phyloP scores from a whole-genome alignment of 2,888 invertebrate genomes.

The Macaria liturata region DNA sequence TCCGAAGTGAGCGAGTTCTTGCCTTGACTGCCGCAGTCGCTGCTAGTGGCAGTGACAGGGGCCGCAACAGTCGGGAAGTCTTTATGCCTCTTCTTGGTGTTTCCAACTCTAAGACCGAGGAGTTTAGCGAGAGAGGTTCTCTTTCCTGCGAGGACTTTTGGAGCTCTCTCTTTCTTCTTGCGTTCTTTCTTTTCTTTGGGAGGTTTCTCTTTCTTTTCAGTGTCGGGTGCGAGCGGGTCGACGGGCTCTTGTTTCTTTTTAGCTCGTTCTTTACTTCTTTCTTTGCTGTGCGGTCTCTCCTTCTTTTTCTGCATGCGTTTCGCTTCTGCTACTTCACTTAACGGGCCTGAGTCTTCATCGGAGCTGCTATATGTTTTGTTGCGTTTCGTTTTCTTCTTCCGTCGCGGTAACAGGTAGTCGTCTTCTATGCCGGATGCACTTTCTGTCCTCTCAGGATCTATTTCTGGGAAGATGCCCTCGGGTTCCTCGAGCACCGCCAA shows the following conservation, averaged over 20 bases:
- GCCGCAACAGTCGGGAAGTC: slow-evolving; percentile 14
- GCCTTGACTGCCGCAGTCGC: slow-evolving; percentile 61
- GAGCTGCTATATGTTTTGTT: slow-evolving; percentile 25
- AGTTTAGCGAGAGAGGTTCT: slow-evolving; percentile 46
- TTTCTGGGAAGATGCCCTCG: slow-evolving; percentile 60
- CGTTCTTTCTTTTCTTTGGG: slow-evolving; percentile 38
- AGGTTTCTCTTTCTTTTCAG: slow-evolving; percentile 35
- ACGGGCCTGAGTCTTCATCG: slow-evolving; percentile 61
- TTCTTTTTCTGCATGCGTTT: slow-evolving; percentile 56
- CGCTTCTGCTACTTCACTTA: slow-evolving; percentile 52
- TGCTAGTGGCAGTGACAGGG: slow-evolving; percentile 49
- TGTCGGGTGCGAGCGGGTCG: slow-evolving; percentile 28
- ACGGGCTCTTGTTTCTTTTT: slow-evolving; percentile 40
- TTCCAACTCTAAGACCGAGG: slow-evolving; percentile 61
- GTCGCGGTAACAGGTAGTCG: slow-evolving; percentile 31
- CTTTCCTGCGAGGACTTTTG: slow-evolving; percentile 36
- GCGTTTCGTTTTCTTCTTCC: slow-evolving; percentile 52
- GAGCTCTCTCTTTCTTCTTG: slow-evolving; percentile 40
- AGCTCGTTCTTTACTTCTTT: slow-evolving; percentile 53
- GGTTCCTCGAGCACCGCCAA: slow-evolving; percentile 66
- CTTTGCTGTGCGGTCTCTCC: slow-evolving; percentile 61
- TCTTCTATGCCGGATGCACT: slow-evolving; percentile 46
- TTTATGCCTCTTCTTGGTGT: slow-evolving; percentile 28
- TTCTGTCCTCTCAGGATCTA: slow-evolving; percentile 46
- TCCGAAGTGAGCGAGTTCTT: slow-evolving; percentile 50